These are phyloP conservation scores for Styela clava DNA, from an alignment of 23 tunicate species.

Conservation along the genomic window DNA sequence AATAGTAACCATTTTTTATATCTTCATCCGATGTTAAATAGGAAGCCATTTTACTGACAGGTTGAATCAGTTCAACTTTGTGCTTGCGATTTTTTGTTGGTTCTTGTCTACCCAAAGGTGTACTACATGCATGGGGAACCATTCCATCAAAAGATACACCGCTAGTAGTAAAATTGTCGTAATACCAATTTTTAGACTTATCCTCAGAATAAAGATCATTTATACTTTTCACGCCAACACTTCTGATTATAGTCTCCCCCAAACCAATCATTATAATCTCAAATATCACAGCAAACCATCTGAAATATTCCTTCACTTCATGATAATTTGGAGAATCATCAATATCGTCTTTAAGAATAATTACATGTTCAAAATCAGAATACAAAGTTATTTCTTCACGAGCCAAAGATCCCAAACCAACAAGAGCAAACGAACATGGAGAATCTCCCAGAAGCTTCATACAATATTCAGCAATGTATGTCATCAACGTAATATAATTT, in stretches of 20 bases:
- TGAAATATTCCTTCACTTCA: slow-evolving; percentile 39
- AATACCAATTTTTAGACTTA: slow-evolving; percentile 31
- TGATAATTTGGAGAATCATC: slow-evolving; percentile 7
- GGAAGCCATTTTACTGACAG: slow-evolving; percentile 37
- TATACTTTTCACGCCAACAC: slow-evolving; percentile 25
- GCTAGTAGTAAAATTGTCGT: slow-evolving; percentile 30
- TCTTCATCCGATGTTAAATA: slow-evolving; percentile 14
- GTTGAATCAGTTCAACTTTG: slow-evolving; percentile 43
- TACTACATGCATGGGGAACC: slow-evolving; percentile 43
- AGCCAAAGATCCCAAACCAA: slow-evolving; percentile 53
- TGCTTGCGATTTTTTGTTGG: slow-evolving; percentile 15
- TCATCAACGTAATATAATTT: slow-evolving; percentile 9
- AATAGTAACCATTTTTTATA: slow-evolving; percentile 25
- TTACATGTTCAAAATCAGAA: slow-evolving; percentile 50
- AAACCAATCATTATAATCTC: slow-evolving; percentile 29
- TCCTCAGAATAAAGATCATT: slow-evolving; percentile 9
- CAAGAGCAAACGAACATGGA: slow-evolving; percentile 34
- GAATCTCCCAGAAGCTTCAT: slow-evolving; percentile 14
- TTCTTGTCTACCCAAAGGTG: slow-evolving; percentile 39
- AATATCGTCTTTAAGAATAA: slow-evolving; percentile 39
- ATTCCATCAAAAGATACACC: slow-evolving; percentile 53
- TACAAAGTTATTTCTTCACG: slow-evolving; percentile 35
- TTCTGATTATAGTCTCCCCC: slow-evolving; percentile 39
- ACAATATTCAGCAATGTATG: slow-evolving; percentile 7
- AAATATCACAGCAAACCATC: slow-evolving; percentile 42